Percentiles rank a stretch among this genome's conserved stretches.
These are phyloP conservation scores for Armadillidium nasatum DNA, from an alignment of 1,140 invertebrate genomes.

Conservation along the genomic window DNA sequence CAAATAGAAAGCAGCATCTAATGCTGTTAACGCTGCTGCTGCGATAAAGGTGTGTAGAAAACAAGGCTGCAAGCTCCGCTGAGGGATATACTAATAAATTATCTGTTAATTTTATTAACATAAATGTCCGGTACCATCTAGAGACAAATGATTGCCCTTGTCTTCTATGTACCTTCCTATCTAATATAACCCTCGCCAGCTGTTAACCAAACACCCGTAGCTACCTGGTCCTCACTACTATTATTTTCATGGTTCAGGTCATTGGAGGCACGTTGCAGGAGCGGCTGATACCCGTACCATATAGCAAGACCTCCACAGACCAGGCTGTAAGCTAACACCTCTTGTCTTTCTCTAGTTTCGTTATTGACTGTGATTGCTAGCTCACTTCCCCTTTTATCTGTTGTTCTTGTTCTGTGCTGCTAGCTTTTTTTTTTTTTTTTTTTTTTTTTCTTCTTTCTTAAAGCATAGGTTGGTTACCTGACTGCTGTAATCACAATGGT, in stretches of 20 bases:
- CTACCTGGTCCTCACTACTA: slow-evolving; percentile 41
- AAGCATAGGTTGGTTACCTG: slow-evolving; percentile 40
- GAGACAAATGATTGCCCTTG: slow-evolving; percentile 30
- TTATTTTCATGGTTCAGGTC: slow-evolving; percentile 49
- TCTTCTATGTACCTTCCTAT: slow-evolving; percentile 39
- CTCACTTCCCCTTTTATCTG: slow-evolving; percentile 47
- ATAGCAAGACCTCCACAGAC: slow-evolving; percentile 98
- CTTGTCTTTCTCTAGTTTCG: slow-evolving; percentile 46
- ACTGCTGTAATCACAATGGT: slow-evolving; percentile 18
- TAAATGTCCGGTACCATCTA: slow-evolving; percentile 24
- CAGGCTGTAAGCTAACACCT: slow-evolving; percentile 85
- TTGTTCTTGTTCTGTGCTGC: slow-evolving; percentile 44
- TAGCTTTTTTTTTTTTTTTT: slow-evolving; percentile 45
- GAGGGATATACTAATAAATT: slow-evolving; percentile 24
- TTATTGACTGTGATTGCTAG: slow-evolving; percentile 46
- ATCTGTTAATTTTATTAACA: slow-evolving; percentile 11
- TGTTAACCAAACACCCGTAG: slow-evolving; percentile 41
- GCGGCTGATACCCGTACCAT: slow-evolving; percentile 96
- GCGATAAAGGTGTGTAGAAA: slow-evolving; percentile 38
- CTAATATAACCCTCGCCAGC: slow-evolving; percentile 42
- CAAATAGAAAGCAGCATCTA: slow-evolving; percentile 21
- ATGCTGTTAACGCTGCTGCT: slow-evolving; percentile 11
- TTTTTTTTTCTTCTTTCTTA: slow-evolving; percentile 44
- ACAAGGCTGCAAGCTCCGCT: slow-evolving; percentile 37
- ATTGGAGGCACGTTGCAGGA: slow-evolving; percentile 99